Percentiles rank a stretch among this genome's conserved stretches.
These are phyloP conservation scores for Ptyas mucosa DNA, from an alignment of 2,113 vertebrate genomes.

Conservation along the genomic window DNA sequence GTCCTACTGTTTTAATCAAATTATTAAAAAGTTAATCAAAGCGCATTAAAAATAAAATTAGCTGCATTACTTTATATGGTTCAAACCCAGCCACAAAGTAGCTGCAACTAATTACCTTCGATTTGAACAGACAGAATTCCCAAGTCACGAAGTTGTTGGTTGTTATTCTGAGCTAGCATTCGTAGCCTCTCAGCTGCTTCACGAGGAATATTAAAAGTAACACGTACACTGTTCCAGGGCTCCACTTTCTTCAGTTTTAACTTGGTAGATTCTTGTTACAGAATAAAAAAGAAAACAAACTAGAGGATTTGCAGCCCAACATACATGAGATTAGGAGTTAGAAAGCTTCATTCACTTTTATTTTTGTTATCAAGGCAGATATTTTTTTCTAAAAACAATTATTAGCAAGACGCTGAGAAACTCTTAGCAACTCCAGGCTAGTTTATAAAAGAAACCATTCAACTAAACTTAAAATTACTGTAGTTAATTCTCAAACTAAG, in stretches of 20 bases:
- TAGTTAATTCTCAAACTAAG: not conserved
- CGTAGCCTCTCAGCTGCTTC: conserved; percentile 93
- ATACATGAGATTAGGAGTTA: not conserved
- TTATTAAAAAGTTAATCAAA: not conserved
- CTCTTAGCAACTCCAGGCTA: not conserved
- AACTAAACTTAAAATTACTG: not conserved
- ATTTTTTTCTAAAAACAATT: not conserved
- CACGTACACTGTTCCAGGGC: conserved; percentile 97
- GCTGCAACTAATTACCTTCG: conserved; percentile 79
- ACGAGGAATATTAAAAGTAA: conserved; percentile 96
- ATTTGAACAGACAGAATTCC: conserved; percentile 98
- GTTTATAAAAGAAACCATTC: not conserved
- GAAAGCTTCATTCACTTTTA: not conserved
- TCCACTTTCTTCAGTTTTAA: conserved; percentile 86
- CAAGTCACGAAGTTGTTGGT: conserved; percentile 94
- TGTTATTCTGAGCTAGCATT: conserved; percentile 93
- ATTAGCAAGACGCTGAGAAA: not conserved
- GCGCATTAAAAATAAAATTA: not conserved
- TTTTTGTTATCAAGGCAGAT: fast-evolving
- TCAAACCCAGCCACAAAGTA: not conserved
- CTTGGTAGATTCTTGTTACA: conserved; percentile 74
- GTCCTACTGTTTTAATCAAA: not conserved
- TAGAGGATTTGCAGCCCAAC: not conserved
- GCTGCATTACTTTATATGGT: not conserved
- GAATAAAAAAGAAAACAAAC: conserved; percentile 3